phyloP scores from a whole-genome alignment of 92 coral and sea anemone species.

The Actinostola sp. region DNA sequence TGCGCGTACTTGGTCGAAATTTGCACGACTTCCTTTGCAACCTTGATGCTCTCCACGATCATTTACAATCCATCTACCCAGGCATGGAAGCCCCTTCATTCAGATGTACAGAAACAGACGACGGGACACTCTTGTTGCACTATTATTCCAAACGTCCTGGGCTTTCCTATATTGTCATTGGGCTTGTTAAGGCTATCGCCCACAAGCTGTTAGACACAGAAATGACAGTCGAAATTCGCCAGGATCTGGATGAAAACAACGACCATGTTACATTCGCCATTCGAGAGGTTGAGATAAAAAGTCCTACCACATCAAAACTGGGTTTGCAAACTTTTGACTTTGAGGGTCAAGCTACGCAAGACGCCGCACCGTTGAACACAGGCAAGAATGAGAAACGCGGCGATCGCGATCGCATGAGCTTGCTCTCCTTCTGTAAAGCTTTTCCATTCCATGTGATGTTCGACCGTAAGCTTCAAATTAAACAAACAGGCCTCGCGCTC shows the following conservation, averaged over 20 bases:
- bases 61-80: slow-evolving; percentile 93
- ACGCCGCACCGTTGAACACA: neutral
- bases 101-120: slow-evolving; percentile 90
- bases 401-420: slow-evolving; percentile 50
- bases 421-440: slow-evolving; percentile 92
- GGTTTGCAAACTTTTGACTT: slow-evolving; percentile 82
- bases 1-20: slow-evolving; percentile 95
- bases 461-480: slow-evolving; percentile 78
- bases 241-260: slow-evolving; percentile 60
- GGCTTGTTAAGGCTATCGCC: slow-evolving; percentile 94
- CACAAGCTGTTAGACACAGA: slow-evolving; percentile 79
- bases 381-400: slow-evolving; percentile 17
- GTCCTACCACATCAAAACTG: slow-evolving; percentile 77
- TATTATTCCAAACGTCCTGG: slow-evolving; percentile 91
- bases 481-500: slow-evolving; percentile 91
- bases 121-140: slow-evolving; percentile 85
- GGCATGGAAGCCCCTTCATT: slow-evolving; percentile 99
- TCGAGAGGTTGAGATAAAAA: slow-evolving; percentile 66
- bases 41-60: slow-evolving; percentile 96
- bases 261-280: slow-evolving; percentile 91
- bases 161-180: slow-evolving; percentile 91
- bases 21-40: slow-evolving; percentile 97
- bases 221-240: slow-evolving; percentile 63
- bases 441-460: slow-evolving; percentile 98
- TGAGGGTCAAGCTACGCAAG: slow-evolving; percentile 23